Percentiles rank a stretch among this genome's conserved stretches.
phyloP scores from a whole-genome alignment of 2,797 vertebrate species.

The Steatocranus sp. region DNA sequence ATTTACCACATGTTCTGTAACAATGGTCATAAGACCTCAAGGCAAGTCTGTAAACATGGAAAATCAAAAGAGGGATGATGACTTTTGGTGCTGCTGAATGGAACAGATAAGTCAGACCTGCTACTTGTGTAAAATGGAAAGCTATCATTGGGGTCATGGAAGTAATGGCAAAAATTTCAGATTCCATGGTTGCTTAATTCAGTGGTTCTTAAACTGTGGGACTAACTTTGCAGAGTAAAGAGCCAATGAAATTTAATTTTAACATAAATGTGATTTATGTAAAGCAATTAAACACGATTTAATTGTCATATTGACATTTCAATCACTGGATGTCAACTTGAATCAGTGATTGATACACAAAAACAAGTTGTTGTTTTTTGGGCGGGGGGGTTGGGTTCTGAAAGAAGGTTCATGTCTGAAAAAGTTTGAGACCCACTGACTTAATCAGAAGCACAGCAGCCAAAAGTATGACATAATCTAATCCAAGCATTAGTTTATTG shows the following conservation, averaged over 20 bases:
- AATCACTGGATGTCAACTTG: neutral
- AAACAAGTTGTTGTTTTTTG: neutral
- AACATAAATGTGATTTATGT: neutral
- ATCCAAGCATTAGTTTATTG: neutral
- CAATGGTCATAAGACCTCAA: accelerated
- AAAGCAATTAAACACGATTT: neutral
- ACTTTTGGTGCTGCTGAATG: neutral
- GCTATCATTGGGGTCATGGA: neutral
- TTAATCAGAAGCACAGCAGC: neutral
- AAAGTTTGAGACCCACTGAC: neutral
- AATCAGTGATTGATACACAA: neutral
- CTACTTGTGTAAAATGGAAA: neutral
- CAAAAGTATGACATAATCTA: neutral
- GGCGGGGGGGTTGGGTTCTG: neutral
- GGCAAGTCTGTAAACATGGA: neutral
- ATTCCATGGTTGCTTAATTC: neutral
- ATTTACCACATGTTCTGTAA: neutral
- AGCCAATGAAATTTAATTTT: neutral
- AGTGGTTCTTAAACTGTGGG: neutral
- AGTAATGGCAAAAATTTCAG: neutral
- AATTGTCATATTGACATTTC: neutral
- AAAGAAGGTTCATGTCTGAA: neutral
- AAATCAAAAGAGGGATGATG: neutral
- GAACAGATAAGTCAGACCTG: neutral
- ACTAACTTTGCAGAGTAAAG: neutral